Evolutionary conservation across 2,888 invertebrate species (phyloP).

Genomic region (Panzeria rudis): DNA sequence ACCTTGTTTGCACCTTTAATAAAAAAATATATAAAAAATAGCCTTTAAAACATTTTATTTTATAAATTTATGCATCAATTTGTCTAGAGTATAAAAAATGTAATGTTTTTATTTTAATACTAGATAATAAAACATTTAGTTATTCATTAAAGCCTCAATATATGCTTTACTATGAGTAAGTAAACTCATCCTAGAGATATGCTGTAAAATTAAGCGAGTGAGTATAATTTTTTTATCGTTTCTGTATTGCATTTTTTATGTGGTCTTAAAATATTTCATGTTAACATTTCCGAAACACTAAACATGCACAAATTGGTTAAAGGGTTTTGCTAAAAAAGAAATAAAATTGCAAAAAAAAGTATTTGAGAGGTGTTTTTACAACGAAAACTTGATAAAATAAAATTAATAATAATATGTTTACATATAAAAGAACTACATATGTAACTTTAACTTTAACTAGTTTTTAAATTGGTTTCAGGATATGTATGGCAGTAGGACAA

Average conservation of each 20-base stretch:
- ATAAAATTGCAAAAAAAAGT: not conserved
- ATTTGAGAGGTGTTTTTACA: not conserved
- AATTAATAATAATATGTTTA: conserved; percentile 4
- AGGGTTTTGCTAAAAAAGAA: conserved; percentile 25
- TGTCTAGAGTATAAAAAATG: conserved; percentile 7
- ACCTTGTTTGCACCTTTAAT: not conserved
- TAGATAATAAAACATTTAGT: conserved; percentile 47
- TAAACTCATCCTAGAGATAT: conserved; percentile 18
- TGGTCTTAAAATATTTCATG: conserved; percentile 59
- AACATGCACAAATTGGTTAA: conserved; percentile 62
- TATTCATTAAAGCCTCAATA: conserved; percentile 56
- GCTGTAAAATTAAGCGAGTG: not conserved
- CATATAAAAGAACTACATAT: not conserved
- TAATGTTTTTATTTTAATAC: conserved; percentile 19
- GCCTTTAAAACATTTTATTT: conserved; percentile 35
- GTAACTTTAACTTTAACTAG: not conserved
- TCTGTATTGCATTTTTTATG: conserved; percentile 29
- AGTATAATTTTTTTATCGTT: not conserved
- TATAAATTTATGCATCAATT: conserved; percentile 43
- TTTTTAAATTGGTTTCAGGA: not conserved
- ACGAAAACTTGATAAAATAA: conserved; percentile 11
- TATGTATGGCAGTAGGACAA: not conserved
- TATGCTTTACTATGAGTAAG: conserved; percentile 40
- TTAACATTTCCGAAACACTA: conserved; percentile 62
- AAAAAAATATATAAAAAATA: not conserved